phyloP scores from a whole-genome alignment of 2,888 invertebrate genomes.

The Chelonus formosanus region DNA sequence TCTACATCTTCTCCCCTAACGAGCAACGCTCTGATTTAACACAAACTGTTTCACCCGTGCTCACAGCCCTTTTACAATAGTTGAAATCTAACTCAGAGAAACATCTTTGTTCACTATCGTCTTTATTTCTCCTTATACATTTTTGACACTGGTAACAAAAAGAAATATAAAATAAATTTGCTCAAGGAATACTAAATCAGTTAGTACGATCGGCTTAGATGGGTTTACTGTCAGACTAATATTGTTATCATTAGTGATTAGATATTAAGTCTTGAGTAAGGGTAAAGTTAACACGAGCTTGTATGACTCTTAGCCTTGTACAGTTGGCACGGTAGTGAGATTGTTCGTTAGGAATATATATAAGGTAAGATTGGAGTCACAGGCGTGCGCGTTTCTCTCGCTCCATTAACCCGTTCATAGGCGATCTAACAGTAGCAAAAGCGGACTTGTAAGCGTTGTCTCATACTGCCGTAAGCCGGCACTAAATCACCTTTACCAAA shows the following conservation, averaged over 20 bases:
- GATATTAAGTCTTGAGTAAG: slow-evolving; percentile 19
- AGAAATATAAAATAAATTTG: slow-evolving; percentile 10
- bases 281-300: not conserved
- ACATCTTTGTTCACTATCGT: not conserved
- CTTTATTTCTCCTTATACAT: not conserved
- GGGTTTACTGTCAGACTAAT: slow-evolving; percentile 44
- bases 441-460: slow-evolving; percentile 49
- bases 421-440: slow-evolving; percentile 46
- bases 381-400: slow-evolving; percentile 42
- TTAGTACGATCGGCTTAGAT: slow-evolving; percentile 46
- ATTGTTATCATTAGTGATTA: slow-evolving; percentile 56
- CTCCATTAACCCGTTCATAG: slow-evolving; percentile 64
- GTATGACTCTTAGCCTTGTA: not conserved
- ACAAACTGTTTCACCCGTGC: slow-evolving; percentile 45
- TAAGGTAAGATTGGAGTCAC: slow-evolving; percentile 25
- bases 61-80: slow-evolving; percentile 28
- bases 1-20: slow-evolving; percentile 63
- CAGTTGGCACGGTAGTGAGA: not conserved
- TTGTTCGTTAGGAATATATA: slow-evolving; percentile 27
- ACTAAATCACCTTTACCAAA: slow-evolving; percentile 55
- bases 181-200: slow-evolving; percentile 43
- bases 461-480: slow-evolving; percentile 52
- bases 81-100: not conserved
- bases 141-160: not conserved
- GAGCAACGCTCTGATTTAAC: slow-evolving; percentile 55